Evolutionary conservation across 2,888 invertebrate species (phyloP), one percentile per base, ranked within the genome.

Genomic region (Vesta saturnalis): DNA sequence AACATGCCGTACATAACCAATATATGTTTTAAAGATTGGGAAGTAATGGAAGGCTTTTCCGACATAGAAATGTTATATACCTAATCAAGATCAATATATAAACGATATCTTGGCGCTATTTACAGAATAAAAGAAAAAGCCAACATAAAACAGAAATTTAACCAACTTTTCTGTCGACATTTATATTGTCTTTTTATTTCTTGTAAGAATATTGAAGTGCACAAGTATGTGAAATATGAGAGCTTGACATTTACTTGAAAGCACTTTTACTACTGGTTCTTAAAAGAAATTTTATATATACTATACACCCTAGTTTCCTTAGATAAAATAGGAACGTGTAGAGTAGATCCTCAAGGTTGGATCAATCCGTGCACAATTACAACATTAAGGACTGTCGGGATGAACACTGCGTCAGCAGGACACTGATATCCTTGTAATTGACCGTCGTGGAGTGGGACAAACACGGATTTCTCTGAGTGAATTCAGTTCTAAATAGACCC

Each of bases 401-500:
- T 54, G 69, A 64, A 55, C 66, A 46, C 66, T 70, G 67, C 73
- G 75, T 76, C 76, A 76, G 76, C 76, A 74, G 72, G 73, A 72
- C 69, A 69, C 72, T 72, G 76, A 72, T 74, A 70, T 72, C 72
- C 73, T 72, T 72, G 73, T 76, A 76, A 76, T 76, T 76, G 76
- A 68, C 72, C 74, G 73, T 72, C 75, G 66, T 66, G 71, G 71
- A 73, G 68, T 67, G 72, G 68, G 69, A 74, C 73, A 74, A 73
- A 74, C 73, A 73, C 67, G 63, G 72, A 64, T 65, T 63, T 71
- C 68, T 69, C 66, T 72, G 65, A 58, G 52, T 62, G 62, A 63
- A 68, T 61, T 43, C 64, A 22, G 67, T 69, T 70, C 72, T 72
- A 70, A 72, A 73, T 70, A 72, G 69, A 60, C 73, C 70, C 72